A percentile compares a stretch with the other conserved stretches of the same genome.
Conservation (phyloP, 2,113 vertebrate genomes). For the Sapayoa aenigma region DNA sequence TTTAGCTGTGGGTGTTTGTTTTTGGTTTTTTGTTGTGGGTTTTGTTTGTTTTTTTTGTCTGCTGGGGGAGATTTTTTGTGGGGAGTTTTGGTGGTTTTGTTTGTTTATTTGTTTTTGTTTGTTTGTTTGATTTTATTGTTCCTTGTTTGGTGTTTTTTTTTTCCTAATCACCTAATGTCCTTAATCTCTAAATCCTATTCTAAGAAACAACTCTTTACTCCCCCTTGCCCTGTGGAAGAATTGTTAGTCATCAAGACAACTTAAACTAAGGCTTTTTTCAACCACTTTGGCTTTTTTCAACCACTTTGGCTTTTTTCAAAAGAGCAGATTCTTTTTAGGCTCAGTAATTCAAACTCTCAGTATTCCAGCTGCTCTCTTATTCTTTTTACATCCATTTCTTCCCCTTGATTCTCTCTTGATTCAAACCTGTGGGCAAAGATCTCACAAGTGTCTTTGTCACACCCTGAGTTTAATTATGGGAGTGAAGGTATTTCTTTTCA, state of each 20-base stretch:
- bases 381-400: background rate
- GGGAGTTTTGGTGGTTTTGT: no score
- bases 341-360: background rate
- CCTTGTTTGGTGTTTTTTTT: background rate
- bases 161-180: background rate
- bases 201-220: background rate
- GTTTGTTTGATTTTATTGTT: background rate
- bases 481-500: background rate
- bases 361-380: background rate
- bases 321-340: background rate
- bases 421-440: background rate
- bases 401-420: background rate
- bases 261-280: background rate
- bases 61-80: fast-evolving
- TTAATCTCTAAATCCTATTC: background rate
- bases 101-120: background rate
- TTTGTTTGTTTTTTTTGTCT: background rate
- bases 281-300: background rate
- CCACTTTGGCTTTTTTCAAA: background rate
- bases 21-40: background rate
- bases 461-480: background rate
- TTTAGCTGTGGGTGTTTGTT: background rate
- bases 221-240: background rate
- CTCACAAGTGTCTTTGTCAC: background rate
- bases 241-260: background rate